Evolutionary conservation across 2,113 vertebrate species (phyloP).

Genomic region (Chunga burmeisteri): DNA sequence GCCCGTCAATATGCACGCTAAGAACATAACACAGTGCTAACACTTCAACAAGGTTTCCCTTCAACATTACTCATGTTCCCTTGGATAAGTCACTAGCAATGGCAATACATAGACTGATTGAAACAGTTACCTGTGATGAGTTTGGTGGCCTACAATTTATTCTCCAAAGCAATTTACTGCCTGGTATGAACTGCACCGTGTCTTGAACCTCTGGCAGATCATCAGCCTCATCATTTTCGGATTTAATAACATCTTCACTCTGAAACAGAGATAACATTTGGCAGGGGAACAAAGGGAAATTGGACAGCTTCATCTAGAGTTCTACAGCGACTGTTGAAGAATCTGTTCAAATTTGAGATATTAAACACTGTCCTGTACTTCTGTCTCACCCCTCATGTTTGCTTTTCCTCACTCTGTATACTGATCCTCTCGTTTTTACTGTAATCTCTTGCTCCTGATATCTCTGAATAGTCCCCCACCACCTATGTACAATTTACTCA

Average conservation of each 20-base stretch:
- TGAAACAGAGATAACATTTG: slow-evolving; percentile 48
- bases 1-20: neutral
- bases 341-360: neutral
- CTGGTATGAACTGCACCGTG: slow-evolving; percentile 89
- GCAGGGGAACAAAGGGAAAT: neutral
- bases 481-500: neutral
- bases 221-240: slow-evolving; percentile 84
- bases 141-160: slow-evolving; percentile 88
- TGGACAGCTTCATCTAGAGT: neutral
- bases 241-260: slow-evolving; percentile 73
- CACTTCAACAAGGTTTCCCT: neutral
- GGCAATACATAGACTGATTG: neutral
- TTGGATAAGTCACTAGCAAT: neutral
- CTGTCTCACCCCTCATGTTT: neutral
- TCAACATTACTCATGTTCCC: neutral
- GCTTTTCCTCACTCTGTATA: neutral
- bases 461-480: neutral
- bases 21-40: neutral
- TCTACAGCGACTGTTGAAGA: neutral
- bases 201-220: slow-evolving; percentile 92
- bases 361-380: neutral
- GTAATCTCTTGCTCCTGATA: neutral
- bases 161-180: slow-evolving; percentile 95
- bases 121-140: slow-evolving; percentile 81
- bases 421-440: neutral